Percentiles rank a stretch among this genome's conserved stretches.
Evolutionary conservation across 1,140 invertebrate species (phyloP).

Genomic region (Saccostrea echinata): DNA sequence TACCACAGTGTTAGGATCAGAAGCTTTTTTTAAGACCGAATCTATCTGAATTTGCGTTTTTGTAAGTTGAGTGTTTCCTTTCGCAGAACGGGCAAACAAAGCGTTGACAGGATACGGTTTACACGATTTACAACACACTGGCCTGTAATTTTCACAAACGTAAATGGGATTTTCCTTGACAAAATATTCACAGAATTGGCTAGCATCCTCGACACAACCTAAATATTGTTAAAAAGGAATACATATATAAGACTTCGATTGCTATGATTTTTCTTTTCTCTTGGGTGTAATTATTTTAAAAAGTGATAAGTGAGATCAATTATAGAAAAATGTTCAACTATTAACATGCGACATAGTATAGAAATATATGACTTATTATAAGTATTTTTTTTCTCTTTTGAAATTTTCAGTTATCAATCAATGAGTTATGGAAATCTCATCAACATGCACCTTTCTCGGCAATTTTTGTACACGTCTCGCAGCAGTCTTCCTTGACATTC

Average conservation of each 20-base stretch:
- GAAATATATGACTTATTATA: too few relatives aligned
- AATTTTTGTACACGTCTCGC: background rate
- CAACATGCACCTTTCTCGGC: background rate
- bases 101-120: background rate
- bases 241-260: background rate
- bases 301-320: too few relatives aligned
- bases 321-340: too few relatives aligned
- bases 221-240: background rate
- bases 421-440: too few relatives aligned
- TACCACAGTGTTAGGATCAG: background rate
- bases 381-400: too few relatives aligned
- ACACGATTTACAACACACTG: background rate
- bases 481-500: background rate
- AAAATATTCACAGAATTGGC: background rate
- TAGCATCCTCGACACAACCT: background rate
- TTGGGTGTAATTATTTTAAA: too few relatives aligned
- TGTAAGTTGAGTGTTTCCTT: background rate
- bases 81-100: slow-evolving; percentile 7
- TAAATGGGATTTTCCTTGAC: background rate
- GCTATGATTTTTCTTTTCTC: too few relatives aligned
- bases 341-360: too few relatives aligned
- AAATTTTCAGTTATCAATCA: too few relatives aligned
- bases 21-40: background rate
- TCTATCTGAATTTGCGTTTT: background rate
- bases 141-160: background rate